Conservation (phyloP, 2,113 vertebrate species). For the Macquaria australasica region DNA sequence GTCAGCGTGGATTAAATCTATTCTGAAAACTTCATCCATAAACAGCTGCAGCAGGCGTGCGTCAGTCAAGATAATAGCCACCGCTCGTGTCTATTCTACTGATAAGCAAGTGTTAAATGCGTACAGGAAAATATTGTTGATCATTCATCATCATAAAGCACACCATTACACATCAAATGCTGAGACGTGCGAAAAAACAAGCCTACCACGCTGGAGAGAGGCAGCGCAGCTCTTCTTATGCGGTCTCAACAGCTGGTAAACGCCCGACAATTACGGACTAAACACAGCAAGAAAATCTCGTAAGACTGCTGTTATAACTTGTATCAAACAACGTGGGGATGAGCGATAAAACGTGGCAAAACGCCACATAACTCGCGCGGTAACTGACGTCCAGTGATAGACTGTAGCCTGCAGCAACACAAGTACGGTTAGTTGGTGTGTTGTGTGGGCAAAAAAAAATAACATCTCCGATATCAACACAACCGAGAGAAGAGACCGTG, state of each 20-base stretch:
- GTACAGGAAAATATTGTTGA: not conserved
- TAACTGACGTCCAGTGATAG: not conserved
- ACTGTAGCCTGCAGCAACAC: constrained; percentile 23
- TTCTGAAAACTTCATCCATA: constrained; percentile 65
- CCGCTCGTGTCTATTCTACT: not conserved
- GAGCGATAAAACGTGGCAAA: constrained; percentile 3
- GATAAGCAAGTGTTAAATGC: not conserved
- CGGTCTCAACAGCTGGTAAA: constrained; percentile 64
- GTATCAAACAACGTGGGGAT: not conserved
- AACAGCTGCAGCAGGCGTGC: constrained; percentile 41
- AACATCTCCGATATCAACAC: not conserved
- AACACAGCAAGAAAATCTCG: constrained; percentile 3
- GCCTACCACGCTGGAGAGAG: constrained; percentile 13
- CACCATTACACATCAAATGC: constrained; percentile 24
- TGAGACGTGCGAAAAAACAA: not conserved
- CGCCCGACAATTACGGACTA: constrained; percentile 50
- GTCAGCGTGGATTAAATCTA: constrained; percentile 26
- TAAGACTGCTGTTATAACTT: constrained; percentile 9
- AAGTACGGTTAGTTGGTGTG: not conserved
- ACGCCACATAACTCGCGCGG: not conserved
- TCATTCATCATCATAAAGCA: constrained; percentile 11
- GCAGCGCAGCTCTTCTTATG: constrained; percentile 31
- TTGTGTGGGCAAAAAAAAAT: not conserved
- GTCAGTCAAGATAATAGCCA: not conserved
- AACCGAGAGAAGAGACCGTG: not conserved